Evolutionary conservation across 2,888 invertebrate species (phyloP).

Genomic region (Ferdinandea cuprea): DNA sequence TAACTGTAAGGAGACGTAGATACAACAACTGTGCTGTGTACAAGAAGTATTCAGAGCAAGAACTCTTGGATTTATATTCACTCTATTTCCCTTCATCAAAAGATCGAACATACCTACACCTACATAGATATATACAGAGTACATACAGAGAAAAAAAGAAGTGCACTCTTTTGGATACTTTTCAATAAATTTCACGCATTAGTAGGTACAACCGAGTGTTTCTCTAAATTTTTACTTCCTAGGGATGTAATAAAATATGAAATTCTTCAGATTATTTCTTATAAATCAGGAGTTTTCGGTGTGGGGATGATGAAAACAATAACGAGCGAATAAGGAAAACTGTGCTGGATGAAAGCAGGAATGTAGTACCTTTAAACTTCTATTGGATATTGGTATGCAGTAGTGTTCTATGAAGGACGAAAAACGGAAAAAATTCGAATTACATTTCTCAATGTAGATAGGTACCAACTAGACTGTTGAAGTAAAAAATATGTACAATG

Average conservation of each 20-base stretch:
- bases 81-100: slow-evolving; percentile 42
- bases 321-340: slow-evolving; percentile 3
- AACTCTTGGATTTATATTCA: slow-evolving; percentile 36
- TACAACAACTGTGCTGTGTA: too few species aligned
- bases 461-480: slow-evolving; percentile 12
- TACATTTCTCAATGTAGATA: slow-evolving; percentile 35
- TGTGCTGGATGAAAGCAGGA: neutral
- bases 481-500: slow-evolving; percentile 35
- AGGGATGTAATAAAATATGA: slow-evolving; percentile 28
- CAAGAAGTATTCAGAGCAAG: neutral
- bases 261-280: neutral
- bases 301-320: slow-evolving; percentile 30
- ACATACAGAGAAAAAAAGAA: slow-evolving; percentile 24
- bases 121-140: too few species aligned
- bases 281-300: too few species aligned
- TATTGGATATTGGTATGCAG: slow-evolving; percentile 27
- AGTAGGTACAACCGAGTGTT: slow-evolving; percentile 30
- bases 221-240: slow-evolving; percentile 11
- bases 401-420: neutral
- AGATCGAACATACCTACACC: too few species aligned
- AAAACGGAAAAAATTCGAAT: slow-evolving; percentile 13
- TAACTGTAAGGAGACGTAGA: neutral
- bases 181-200: slow-evolving; percentile 13
- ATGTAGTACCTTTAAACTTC: slow-evolving; percentile 35
- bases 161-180: slow-evolving; percentile 36